Base-by-base conservation (phyloP, 1,140 invertebrate genomes). In the Berghia stephanieae region DNA sequence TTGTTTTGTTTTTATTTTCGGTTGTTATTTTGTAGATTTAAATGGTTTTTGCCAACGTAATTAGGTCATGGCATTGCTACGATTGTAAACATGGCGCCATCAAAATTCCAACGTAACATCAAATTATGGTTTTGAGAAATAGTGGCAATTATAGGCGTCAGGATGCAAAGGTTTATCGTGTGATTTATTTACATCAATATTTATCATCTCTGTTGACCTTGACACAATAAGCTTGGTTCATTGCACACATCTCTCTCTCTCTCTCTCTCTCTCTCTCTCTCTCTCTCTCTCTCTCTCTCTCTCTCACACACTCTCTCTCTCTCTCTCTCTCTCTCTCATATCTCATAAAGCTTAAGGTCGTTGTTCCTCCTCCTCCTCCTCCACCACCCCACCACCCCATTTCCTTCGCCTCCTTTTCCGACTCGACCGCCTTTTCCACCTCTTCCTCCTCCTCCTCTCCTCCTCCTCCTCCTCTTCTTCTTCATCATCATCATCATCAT, bases 401-500 rank as follows among this genome's bases (percentile, higher is more conserved):
- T 4, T 60, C 21, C 34, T 21, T 6, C 55, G 8, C 4, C 5
- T 31, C 34, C 8, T 60, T 31, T 60, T 21, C 55, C 5, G 55
- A 8, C 5, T 60, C 21, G 24, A 4, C 21, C 55, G 4, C 55
- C 34, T 5, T 5, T 6, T 60, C n/a, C 34, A 8, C 60, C 40
- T 13, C 40, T 38, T 66, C 21, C 40, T 38, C 40, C 72, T 79
- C 52, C 34, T 34, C 66, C 73, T 75, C 73, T 75, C 71, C 66
- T 57, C 38, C 24, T 63, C 42, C 34, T 67, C 78, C 69, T 24
- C 67, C 77, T 75, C 55, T 75, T 71, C n/a, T 70, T 55, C 57
- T 27, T 75, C 70, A 75, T 57, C 75, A 70, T 78, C 71, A 63
- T 71, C 75, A 70, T 75, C 71, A 66, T 36, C 27, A 36, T 52